A percentile compares a stretch with the other conserved stretches of the same genome.
Conservation (phyloP, 2,113 vertebrate species). For the Leptocoma aspasia region DNA sequence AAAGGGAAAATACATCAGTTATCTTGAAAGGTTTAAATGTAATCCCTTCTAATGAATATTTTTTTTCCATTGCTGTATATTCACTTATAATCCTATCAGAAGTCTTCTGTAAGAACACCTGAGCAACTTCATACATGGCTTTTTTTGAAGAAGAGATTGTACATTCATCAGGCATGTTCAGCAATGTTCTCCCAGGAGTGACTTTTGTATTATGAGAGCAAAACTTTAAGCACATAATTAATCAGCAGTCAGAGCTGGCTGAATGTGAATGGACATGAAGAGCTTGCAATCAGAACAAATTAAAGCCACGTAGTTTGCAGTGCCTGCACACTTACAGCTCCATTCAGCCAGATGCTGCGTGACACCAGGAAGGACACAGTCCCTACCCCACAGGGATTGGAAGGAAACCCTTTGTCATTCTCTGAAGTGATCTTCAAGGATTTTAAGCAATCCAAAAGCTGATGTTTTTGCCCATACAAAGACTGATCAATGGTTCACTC, state of each 20-base stretch:
- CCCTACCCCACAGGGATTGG: not conserved
- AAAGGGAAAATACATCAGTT: not conserved
- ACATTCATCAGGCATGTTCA: not conserved
- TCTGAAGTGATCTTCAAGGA: not conserved
- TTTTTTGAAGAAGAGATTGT: not conserved
- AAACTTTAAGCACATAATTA: not conserved
- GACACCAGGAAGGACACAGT: not conserved
- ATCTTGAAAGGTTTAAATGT: slow-evolving; percentile 10
- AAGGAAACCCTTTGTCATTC: not conserved
- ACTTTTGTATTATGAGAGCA: not conserved
- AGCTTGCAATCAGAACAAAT: not conserved
- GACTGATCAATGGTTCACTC: not conserved
- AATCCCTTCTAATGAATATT: slow-evolving; percentile 26
- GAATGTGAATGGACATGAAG: not conserved
- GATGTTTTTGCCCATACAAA: not conserved
- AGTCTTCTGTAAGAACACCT: not conserved
- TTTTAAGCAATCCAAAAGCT: not conserved
- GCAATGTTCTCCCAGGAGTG: not conserved
- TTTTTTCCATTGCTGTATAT: not conserved
- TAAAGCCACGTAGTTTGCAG: not conserved
- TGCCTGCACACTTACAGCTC: not conserved
- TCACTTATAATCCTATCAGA: slow-evolving; percentile 16
- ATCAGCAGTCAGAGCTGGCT: not conserved
- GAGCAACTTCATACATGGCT: not conserved
- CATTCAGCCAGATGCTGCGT: not conserved